Evolutionary conservation across 2,888 invertebrate genomes (phyloP).

Genomic region (Mactromeris polynyma): DNA sequence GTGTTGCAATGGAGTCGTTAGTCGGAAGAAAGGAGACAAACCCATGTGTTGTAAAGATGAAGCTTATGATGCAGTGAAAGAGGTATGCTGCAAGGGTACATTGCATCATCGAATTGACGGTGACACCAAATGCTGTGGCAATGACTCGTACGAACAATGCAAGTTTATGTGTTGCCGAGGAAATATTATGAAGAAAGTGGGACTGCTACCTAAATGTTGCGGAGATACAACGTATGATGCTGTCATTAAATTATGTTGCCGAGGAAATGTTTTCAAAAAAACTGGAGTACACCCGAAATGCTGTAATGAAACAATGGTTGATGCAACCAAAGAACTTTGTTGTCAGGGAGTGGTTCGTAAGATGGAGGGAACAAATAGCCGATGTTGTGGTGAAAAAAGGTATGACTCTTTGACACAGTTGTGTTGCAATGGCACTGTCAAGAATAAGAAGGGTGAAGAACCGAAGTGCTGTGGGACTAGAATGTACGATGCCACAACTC

Average conservation of each 20-base stretch:
- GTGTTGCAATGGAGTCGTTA: slow-evolving; percentile 58
- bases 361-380: slow-evolving; percentile 52
- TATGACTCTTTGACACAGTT: slow-evolving; percentile 53
- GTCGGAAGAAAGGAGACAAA: slow-evolving; percentile 52
- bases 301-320: slow-evolving; percentile 60
- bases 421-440: slow-evolving; percentile 58
- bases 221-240: slow-evolving; percentile 48
- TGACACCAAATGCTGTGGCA: slow-evolving; percentile 60
- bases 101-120: slow-evolving; percentile 44
- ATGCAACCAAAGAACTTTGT: slow-evolving; percentile 49
- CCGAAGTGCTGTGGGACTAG: slow-evolving; percentile 59
- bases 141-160: slow-evolving; percentile 45
- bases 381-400: slow-evolving; percentile 52
- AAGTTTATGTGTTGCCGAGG: slow-evolving; percentile 62
- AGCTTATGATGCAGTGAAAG: slow-evolving; percentile 55
- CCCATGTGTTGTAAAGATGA: slow-evolving; percentile 53
- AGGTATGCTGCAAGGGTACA: slow-evolving; percentile 53
- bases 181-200: slow-evolving; percentile 42
- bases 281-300: slow-evolving; percentile 54
- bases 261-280: slow-evolving; percentile 56
- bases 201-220: slow-evolving; percentile 56
- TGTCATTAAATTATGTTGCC: slow-evolving; percentile 49
- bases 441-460: slow-evolving; percentile 44
- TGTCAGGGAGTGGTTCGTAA: slow-evolving; percentile 39
- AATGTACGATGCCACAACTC: slow-evolving; percentile 52